A percentile compares a stretch with the other conserved stretches of the same genome.
Conservation (phyloP, 2,113 vertebrate genomes). For the Megaptera novaeangliae region DNA sequence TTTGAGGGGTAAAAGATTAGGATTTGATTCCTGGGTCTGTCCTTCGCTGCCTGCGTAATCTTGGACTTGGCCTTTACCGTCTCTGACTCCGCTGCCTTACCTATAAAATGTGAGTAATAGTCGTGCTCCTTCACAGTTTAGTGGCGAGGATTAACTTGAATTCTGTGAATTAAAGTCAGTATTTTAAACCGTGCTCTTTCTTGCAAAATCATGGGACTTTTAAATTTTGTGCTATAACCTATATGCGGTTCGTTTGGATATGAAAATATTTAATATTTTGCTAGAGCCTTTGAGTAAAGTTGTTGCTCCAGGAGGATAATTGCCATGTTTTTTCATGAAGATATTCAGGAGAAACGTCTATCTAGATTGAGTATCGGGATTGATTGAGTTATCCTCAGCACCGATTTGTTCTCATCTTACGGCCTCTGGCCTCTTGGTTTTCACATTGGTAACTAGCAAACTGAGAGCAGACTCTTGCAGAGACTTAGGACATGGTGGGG, state of each 20-base stretch:
- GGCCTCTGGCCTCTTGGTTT: neutral
- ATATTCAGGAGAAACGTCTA: neutral
- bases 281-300: neutral
- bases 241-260: neutral
- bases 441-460: neutral
- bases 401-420: neutral
- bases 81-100: neutral
- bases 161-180: neutral
- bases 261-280: neutral
- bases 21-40: neutral
- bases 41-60: neutral
- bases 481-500: neutral
- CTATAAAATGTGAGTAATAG: neutral
- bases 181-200: neutral
- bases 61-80: neutral
- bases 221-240: neutral
- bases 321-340: neutral
- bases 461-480: neutral
- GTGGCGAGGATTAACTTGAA: neutral
- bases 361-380: neutral
- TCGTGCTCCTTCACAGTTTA: neutral
- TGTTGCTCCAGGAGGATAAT: neutral
- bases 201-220: neutral
- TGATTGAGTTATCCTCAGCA: neutral
- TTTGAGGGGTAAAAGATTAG: neutral